Percentiles rank a stretch among this genome's conserved stretches.
phyloP scores from a whole-genome alignment of 2,797 vertebrate genomes.

The Alcedo quadribrachys region DNA sequence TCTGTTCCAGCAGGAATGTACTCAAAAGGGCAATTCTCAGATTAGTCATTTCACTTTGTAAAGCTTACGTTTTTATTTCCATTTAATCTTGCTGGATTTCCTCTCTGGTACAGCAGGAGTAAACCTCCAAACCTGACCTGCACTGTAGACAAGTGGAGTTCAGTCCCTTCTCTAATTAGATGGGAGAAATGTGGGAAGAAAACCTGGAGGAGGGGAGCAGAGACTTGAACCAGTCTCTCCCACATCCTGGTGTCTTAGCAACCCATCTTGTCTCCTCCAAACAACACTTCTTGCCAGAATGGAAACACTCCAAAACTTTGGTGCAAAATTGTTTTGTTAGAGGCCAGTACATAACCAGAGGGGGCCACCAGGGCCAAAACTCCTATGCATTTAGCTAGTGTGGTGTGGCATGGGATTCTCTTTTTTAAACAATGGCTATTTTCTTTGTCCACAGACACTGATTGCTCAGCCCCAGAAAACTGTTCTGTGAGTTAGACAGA shows the following conservation, averaged over 20 bases:
- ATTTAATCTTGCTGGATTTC: not conserved
- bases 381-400: not conserved
- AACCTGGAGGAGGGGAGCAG: not conserved
- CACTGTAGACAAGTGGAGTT: rapidly evolving
- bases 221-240: not conserved
- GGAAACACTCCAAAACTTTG: not conserved
- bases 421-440: not conserved
- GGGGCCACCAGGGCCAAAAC: not conserved
- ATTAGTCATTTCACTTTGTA: not conserved
- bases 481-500: not conserved
- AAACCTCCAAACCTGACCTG: not conserved
- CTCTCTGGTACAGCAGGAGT: not conserved
- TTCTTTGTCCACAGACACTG: not conserved
- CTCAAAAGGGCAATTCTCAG: not conserved
- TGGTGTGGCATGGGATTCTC: not conserved
- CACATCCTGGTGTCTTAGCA: not conserved
- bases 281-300: not conserved
- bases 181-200: not conserved
- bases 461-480: not conserved
- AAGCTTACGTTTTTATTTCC: not conserved
- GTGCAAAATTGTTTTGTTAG: not conserved
- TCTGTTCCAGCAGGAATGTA: not conserved
- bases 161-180: not conserved
- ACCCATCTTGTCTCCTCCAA: not conserved
- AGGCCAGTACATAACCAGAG: not conserved